phyloP scores from a whole-genome alignment of 2,888 invertebrate genomes.

The Eristalis tenax region DNA sequence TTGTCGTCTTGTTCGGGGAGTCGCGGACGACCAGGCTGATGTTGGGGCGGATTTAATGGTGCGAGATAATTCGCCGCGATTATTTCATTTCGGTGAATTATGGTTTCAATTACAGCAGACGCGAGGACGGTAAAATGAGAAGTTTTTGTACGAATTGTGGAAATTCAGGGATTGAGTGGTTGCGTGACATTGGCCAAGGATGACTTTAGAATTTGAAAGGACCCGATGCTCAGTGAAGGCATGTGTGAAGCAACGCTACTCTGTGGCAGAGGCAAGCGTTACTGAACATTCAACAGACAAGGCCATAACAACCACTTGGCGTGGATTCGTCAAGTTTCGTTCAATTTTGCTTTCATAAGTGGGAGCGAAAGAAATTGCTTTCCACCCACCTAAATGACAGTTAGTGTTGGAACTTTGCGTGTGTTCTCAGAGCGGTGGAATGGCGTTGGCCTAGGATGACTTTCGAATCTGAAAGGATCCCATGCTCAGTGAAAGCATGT shows the following conservation, averaged over 20 bases:
- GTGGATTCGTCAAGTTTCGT: no score
- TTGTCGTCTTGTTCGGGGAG: neutral
- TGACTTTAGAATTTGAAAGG: neutral
- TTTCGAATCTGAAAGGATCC: neutral
- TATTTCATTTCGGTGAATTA: slow-evolving; percentile 49
- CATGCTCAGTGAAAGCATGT: no score
- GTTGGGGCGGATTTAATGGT: slow-evolving; percentile 34
- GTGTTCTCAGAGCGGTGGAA: neutral
- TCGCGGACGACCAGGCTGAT: neutral
- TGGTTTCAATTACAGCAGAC: slow-evolving; percentile 47
- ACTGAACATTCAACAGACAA: no score
- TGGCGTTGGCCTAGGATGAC: neutral
- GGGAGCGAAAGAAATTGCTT: no score
- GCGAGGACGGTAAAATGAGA: slow-evolving; percentile 21
- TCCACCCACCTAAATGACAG: no score
- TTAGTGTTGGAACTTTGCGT: no score
- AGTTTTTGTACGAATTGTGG: neutral
- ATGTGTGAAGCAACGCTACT: no score
- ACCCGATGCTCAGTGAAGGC: no score
- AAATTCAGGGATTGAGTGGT: neutral
- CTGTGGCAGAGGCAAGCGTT: no score
- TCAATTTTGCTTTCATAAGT: no score
- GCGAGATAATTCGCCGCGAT: slow-evolving; percentile 49
- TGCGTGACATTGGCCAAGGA: neutral
- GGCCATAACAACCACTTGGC: no score